Conservation (phyloP, 1,140 invertebrate species). For the Pseudomyrmex cubaensis region DNA sequence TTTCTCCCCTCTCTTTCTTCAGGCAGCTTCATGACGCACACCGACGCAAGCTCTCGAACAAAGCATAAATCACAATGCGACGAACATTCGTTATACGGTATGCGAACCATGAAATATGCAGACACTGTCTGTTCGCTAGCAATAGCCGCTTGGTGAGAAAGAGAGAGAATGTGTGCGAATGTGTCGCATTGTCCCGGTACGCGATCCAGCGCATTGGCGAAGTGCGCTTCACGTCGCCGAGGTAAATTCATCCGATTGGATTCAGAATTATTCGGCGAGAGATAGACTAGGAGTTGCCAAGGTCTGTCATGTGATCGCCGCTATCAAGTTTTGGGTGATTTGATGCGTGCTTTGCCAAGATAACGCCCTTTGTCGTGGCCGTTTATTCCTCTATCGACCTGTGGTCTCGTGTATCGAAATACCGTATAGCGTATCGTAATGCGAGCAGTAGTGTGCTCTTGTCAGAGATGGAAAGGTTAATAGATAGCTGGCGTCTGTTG, state of each 20-base stretch:
- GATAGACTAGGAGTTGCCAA: constrained; percentile 16
- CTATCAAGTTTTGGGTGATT: constrained; percentile 52
- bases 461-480: constrained; percentile 36
- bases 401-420: constrained; percentile 32
- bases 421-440: constrained; percentile 26
- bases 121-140: constrained; percentile 48
- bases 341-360: constrained; percentile 17
- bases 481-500: constrained; percentile 8
- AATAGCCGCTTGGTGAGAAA: constrained; percentile 17
- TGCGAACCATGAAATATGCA: constrained; percentile 83
- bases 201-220: constrained; percentile 18
- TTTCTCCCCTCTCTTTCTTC: no score
- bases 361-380: constrained; percentile 37
- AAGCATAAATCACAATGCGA: constrained; percentile 84
- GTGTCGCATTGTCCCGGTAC: not conserved
- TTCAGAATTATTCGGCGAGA: constrained; percentile 68
- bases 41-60: constrained; percentile 68
- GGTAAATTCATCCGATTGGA: constrained; percentile 78
- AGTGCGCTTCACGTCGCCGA: constrained; percentile 66
- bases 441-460: constrained; percentile 27
- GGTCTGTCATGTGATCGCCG: constrained; percentile 31
- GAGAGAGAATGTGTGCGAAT: not conserved
- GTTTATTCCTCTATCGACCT: constrained; percentile 24
- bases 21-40: constrained; percentile 37
- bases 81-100: constrained; percentile 83